These are phyloP conservation scores for Chelonus insularis DNA, from an alignment of 1,140 invertebrate species.

Conservation along the genomic window DNA sequence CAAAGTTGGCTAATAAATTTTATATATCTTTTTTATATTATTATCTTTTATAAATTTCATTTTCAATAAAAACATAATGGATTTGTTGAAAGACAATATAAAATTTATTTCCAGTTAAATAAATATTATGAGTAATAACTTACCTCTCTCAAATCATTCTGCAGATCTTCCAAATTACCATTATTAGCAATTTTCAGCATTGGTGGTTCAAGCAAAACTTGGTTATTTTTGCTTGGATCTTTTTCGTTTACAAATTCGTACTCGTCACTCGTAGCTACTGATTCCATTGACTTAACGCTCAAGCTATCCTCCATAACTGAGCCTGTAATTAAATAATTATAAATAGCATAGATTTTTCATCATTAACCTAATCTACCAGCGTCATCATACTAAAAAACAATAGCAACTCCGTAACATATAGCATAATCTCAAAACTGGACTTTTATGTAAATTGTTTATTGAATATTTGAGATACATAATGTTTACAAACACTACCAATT, in stretches of 20 bases:
- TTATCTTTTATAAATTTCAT: too few relatives aligned
- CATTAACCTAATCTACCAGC: neutral
- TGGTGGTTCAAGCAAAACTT: slow-evolving; percentile 61
- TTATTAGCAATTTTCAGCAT: slow-evolving; percentile 75
- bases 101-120: too few relatives aligned
- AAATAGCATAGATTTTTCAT: slow-evolving; percentile 1
- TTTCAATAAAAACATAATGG: too few relatives aligned
- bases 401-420: too few relatives aligned
- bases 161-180: slow-evolving; percentile 72
- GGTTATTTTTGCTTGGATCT: slow-evolving; percentile 50
- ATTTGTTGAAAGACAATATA: too few relatives aligned
- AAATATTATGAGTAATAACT: too few relatives aligned
- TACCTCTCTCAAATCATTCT: slow-evolving; percentile 75
- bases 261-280: slow-evolving; percentile 79
- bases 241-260: slow-evolving; percentile 74
- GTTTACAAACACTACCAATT: slow-evolving; percentile 4
- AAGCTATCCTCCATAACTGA: slow-evolving; percentile 76
- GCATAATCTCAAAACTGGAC: too few relatives aligned
- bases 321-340: slow-evolving; percentile 37
- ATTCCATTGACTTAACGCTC: slow-evolving; percentile 80
- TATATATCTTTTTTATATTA: too few relatives aligned
- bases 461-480: neutral
- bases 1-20: too few relatives aligned
- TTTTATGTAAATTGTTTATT: neutral
- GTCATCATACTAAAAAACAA: too few relatives aligned